Percentiles rank a stretch among this genome's conserved stretches.
Evolutionary conservation across 2,888 invertebrate genomes (phyloP).

Genomic region (Hypercompe scribonia): DNA sequence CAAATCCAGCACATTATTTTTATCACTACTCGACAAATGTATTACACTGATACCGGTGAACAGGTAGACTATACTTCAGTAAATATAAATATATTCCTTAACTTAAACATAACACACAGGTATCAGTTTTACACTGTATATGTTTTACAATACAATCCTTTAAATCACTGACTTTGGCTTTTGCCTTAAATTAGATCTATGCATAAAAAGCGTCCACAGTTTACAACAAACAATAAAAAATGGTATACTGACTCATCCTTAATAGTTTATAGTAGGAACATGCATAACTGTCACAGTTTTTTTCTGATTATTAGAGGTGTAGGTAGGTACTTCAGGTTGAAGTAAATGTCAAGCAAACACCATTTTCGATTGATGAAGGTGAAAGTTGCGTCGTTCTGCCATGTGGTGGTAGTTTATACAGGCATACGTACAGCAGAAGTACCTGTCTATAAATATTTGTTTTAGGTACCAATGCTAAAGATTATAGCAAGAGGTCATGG

Average conservation of each 20-base stretch:
- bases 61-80: neutral
- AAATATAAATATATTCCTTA: neutral
- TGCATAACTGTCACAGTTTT: neutral
- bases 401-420: conserved; percentile 5
- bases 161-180: too few species aligned
- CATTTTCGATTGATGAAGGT: conserved; percentile 10
- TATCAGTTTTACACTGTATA: neutral
- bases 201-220: neutral
- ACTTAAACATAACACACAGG: neutral
- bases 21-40: conserved; percentile 15
- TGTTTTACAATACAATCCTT: too few species aligned
- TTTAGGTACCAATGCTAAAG: conserved; percentile 8
- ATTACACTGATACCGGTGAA: conserved; percentile 2
- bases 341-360: neutral
- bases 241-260: conserved; percentile 26
- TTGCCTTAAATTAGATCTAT: neutral
- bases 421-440: too few species aligned
- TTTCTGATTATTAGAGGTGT: neutral
- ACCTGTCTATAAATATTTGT: conserved; percentile 7
- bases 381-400: conserved; percentile 5
- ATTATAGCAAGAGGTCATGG: conserved; percentile 5
- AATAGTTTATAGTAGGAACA: conserved; percentile 10
- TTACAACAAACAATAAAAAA: conserved; percentile 26
- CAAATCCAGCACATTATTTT: conserved; percentile 1
- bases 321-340: neutral